Conservation (phyloP, 2,113 vertebrate species). For the Theristicus caerulescens region DNA sequence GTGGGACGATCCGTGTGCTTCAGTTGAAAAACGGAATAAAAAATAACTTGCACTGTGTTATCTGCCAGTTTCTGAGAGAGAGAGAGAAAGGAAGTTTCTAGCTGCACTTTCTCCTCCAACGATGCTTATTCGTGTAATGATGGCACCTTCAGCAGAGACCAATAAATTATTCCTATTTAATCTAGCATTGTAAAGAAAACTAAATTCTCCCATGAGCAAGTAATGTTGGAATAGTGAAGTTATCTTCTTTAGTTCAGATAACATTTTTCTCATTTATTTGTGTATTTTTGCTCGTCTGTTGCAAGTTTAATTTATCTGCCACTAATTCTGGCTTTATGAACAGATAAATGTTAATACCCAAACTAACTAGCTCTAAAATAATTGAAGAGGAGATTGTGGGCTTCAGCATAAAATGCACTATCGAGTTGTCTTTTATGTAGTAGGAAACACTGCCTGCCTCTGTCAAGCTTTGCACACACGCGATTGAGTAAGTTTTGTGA, state of each 20-base stretch:
- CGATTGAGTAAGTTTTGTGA: not conserved
- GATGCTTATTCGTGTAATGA: not conserved
- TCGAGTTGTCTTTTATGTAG: not conserved
- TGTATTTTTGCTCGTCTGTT: not conserved
- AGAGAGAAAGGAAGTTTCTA: not conserved
- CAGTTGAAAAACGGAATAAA: not conserved
- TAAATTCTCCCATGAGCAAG: not conserved
- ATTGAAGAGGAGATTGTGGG: not conserved
- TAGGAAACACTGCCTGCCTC: not conserved
- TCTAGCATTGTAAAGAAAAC: not conserved
- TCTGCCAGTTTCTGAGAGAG: not conserved
- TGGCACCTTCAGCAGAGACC: not conserved
- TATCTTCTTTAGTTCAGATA: not conserved
- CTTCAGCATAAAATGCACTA: not conserved
- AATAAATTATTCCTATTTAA: not conserved
- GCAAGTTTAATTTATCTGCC: not conserved
- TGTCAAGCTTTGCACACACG: not conserved
- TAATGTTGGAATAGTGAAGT: not conserved
- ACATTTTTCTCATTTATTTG: not conserved
- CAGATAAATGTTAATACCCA: not conserved
- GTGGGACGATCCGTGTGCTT: not conserved
- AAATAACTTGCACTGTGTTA: not conserved
- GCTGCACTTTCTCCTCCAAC: not conserved
- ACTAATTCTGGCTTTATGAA: not conserved
- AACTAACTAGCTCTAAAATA: not conserved